Base-by-base conservation (phyloP, 2,113 vertebrate species). In the Xiphorhynchus elegans region DNA sequence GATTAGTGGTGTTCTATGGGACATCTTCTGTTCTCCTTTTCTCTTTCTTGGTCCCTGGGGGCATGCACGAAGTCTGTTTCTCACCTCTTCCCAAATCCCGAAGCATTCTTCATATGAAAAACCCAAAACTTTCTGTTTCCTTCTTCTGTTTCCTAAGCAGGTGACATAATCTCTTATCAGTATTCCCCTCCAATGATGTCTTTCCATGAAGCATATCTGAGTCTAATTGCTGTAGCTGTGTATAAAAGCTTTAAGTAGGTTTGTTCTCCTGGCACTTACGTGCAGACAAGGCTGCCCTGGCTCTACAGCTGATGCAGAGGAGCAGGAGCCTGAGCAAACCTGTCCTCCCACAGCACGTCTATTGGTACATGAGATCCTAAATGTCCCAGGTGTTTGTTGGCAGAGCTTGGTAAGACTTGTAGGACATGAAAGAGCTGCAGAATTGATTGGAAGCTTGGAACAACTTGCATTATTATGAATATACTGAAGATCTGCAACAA, bases 341-440 rank as follows among this genome's bases (percentile, higher is more conserved):
- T 75, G 4, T 46, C 29, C 17, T 81, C 42, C 33, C 26, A 67
- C 53, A 56, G 39, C 16, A 40, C 26, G 28, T 55, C 52, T 9
- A 6, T 6, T 8, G 5, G 42, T 40, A 73, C 0, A 0, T 28
- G 66, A 87, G 29, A 17, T 72, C 46, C 74, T 72, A 52, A 68
- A 59, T 3, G 19, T 35, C 3, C 0, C 3, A 1, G 1, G 39
- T 56, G 5, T 42, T 63, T 59, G 26, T 18, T 84, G 56, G 18
- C 10, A 2, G 35, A 35, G 17, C 19, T 77, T 66, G 29, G 33
- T 46, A 50, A 62, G 18, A 5, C 12, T 52, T 40, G 23, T 35
- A 60, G 47, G 47, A 35, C 29, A 87, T 52, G 26, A 25, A 58
- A 75, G 58, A 79, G 33, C 14, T 33, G 6, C 37, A 25, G 37